Base-by-base conservation (phyloP, 2,113 vertebrate species). In the Clinocottus analis region DNA sequence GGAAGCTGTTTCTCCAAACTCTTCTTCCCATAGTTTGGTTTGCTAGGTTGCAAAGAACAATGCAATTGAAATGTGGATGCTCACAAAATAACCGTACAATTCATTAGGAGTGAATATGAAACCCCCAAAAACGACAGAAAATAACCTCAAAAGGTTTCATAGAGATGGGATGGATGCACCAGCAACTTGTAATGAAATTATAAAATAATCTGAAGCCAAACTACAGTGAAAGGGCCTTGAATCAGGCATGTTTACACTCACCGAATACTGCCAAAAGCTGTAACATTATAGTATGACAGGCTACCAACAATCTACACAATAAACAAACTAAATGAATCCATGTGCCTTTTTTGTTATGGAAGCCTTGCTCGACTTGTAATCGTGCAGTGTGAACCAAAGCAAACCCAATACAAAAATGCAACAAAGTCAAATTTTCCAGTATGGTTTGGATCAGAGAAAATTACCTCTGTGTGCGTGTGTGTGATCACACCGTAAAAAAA, bases 241-340 rank as follows among this genome's bases (percentile, higher is more conserved):
- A 59, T 67, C 31, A 8, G n/a, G 21, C 75, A n/a, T 69, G 62
- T 83, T 75, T 73, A 73, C 58, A 31, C 31, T 13, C 35, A 58
- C 69, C 39, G 11, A 11, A 3, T 41, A 5, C 49, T 25, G 35
- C 58, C 27, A 43, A 67, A 67, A 75, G 43, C 49, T 60, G 53
- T 72, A 79, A 43, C 73, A 35, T 39, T 56, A 35, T 67, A 19
- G 37, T 23, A 31, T 60, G 41, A 79, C n/a, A 61, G 51, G 25
- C 85, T 75, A 75, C 76, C 59, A 71, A 74, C 80, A 79, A 39
- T 73, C 27, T 14, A 31, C 72, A 33, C 63, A 49, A 58, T 67
- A 85, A 80, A 85, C 78, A 84, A 43, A 29, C 69, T 75, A 75
- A 86, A 39, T 66, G 49, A 72, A 77, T 72, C 81, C 84, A 86